Evolutionary conservation across 2,113 vertebrate species (phyloP).

Genomic region (Galeopterus variegatus): DNA sequence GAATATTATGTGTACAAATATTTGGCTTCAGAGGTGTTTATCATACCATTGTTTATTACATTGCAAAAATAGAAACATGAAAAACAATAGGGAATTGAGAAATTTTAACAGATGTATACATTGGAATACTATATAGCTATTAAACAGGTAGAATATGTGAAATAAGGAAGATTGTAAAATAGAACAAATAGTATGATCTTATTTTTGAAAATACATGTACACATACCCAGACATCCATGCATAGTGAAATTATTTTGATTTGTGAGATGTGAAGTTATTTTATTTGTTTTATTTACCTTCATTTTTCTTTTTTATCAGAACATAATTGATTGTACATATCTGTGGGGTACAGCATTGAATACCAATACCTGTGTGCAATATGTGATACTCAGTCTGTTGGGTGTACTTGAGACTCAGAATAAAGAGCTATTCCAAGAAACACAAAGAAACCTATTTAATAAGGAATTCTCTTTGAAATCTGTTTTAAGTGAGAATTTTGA

Average conservation of each 20-base stretch:
- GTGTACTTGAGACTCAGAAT: neutral
- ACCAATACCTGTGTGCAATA: too few species aligned
- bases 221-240: neutral
- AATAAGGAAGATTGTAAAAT: neutral
- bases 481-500: conserved; percentile 61
- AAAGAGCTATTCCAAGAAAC: neutral
- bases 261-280: neutral
- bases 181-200: neutral
- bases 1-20: neutral
- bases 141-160: neutral
- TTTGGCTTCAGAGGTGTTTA: neutral
- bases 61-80: neutral
- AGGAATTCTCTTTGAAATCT: conserved; percentile 9
- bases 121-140: neutral
- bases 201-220: neutral
- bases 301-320: neutral
- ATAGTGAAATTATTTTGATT: neutral
- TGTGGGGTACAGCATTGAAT: too few species aligned
- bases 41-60: neutral
- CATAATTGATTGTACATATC: too few species aligned
- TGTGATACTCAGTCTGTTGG: neutral
- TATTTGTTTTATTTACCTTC: neutral
- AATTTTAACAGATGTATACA: neutral
- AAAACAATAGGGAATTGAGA: neutral
- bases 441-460: neutral